Evolutionary conservation across 1,140 invertebrate genomes (phyloP).

Genomic region (Ceratitis capitata): DNA sequence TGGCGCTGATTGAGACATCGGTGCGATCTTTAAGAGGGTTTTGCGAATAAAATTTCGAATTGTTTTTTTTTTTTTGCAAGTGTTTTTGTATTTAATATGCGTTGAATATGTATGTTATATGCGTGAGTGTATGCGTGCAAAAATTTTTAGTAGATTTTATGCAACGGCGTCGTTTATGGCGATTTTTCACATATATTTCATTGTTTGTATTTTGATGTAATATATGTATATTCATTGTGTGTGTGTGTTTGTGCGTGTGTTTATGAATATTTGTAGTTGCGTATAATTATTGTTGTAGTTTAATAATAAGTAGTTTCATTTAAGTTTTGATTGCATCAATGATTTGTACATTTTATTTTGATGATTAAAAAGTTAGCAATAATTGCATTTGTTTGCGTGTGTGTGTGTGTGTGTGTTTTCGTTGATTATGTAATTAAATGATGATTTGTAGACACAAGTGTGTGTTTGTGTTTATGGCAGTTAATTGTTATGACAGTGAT

Average conservation of each 20-base stretch:
- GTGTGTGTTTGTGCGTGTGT: not conserved
- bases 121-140: not conserved
- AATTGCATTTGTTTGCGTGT: not conserved
- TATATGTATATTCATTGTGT: too few relatives aligned
- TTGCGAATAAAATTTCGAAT: not conserved
- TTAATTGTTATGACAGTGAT: not conserved
- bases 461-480: not conserved
- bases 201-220: not conserved
- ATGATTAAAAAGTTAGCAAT: not conserved
- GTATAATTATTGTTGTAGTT: slow-evolving; percentile 3
- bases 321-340: slow-evolving; percentile 25
- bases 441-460: too few relatives aligned
- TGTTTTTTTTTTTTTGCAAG: not conserved
- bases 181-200: not conserved
- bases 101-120: too few relatives aligned
- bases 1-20: slow-evolving; percentile 61
- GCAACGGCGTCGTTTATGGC: not conserved
- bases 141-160: too few relatives aligned
- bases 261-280: not conserved
- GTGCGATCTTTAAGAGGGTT: slow-evolving; percentile 56
- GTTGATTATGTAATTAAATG: not conserved
- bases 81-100: not conserved
- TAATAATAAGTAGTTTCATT: slow-evolving; percentile 24
- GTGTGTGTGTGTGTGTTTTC: not conserved
- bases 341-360: not conserved